Evolutionary conservation across 2,113 vertebrate genomes (phyloP).

Genomic region (Amphiprion ocellaris): DNA sequence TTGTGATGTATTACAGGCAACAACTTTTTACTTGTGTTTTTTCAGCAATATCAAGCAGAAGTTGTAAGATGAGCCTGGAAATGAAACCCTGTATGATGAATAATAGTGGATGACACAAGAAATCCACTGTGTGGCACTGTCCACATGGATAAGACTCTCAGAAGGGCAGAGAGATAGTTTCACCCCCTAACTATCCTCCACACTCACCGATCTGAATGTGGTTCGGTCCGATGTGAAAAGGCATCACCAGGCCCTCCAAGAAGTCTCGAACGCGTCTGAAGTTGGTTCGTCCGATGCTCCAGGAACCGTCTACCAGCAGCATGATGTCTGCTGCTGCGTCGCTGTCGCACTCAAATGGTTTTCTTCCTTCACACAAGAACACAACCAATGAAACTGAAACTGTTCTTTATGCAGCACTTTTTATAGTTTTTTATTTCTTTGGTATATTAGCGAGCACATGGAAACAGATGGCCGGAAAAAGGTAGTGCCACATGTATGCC

Average conservation of each 20-base stretch:
- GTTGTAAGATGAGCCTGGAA: too few species aligned
- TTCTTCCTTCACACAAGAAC: slow-evolving; percentile 60
- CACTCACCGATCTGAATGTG: slow-evolving; percentile 90
- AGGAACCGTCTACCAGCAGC: slow-evolving; percentile 94
- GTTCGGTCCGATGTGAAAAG: slow-evolving; percentile 88
- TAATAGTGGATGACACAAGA: neutral
- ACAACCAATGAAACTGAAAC: neutral
- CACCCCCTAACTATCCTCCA: neutral
- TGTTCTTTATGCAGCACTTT: neutral
- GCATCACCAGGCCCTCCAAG: slow-evolving; percentile 88
- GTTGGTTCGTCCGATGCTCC: slow-evolving; percentile 94
- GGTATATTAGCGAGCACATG: neutral
- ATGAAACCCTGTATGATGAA: neutral
- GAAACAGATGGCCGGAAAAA: slow-evolving; percentile 27
- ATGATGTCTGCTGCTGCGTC: slow-evolving; percentile 84
- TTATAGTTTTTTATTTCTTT: too few species aligned
- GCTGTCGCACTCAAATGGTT: slow-evolving; percentile 85
- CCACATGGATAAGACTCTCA: neutral
- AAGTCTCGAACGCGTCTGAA: slow-evolving; percentile 94
- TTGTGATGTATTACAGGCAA: too few species aligned
- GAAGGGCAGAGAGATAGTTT: neutral
- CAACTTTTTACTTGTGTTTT: too few species aligned
- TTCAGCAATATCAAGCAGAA: too few species aligned
- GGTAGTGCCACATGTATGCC: neutral
- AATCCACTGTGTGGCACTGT: too few species aligned